phyloP scores from a whole-genome alignment of 2,888 invertebrate genomes.

The Eumerus sabulonum region DNA sequence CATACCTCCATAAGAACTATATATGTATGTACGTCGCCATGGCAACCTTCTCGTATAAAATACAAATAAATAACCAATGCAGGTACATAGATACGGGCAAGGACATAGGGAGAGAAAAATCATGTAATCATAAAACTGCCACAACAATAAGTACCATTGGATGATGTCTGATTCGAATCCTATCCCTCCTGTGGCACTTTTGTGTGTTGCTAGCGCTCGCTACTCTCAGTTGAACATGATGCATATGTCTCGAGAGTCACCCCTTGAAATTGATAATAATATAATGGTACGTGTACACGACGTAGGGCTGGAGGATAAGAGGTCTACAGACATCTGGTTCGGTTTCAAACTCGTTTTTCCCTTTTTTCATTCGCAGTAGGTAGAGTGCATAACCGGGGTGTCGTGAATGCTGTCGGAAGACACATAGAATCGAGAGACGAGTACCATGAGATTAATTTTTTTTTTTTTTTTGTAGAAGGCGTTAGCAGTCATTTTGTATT shows the following conservation, averaged over 20 bases:
- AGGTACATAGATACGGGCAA: slow-evolving; percentile 43
- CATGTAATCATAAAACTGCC: slow-evolving; percentile 67
- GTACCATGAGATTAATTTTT: too few species aligned
- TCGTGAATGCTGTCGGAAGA: too few species aligned
- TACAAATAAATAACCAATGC: slow-evolving; percentile 50
- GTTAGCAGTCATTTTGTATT: slow-evolving; percentile 34
- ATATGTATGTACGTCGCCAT: background rate
- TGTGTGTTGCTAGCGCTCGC: slow-evolving; percentile 4
- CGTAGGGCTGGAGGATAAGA: slow-evolving; percentile 29
- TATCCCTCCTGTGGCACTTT: background rate
- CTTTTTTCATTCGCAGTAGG: background rate
- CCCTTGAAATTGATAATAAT: slow-evolving; percentile 66
- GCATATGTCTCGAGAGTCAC: slow-evolving; percentile 68
- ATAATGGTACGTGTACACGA: slow-evolving; percentile 10
- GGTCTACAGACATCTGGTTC: slow-evolving; percentile 65
- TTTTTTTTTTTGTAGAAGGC: too few species aligned
- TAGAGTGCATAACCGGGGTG: too few species aligned
- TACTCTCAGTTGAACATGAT: slow-evolving; percentile 48
- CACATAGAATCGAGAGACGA: too few species aligned
- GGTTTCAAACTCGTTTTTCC: slow-evolving; percentile 60
- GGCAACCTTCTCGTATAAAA: slow-evolving; percentile 9
- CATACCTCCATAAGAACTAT: background rate
- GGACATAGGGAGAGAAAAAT: slow-evolving; percentile 21
- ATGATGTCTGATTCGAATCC: background rate
- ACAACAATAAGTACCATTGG: slow-evolving; percentile 63